These are phyloP conservation scores for Danio tinwini DNA, from an alignment of 2,797 vertebrate species.

Conservation along the genomic window DNA sequence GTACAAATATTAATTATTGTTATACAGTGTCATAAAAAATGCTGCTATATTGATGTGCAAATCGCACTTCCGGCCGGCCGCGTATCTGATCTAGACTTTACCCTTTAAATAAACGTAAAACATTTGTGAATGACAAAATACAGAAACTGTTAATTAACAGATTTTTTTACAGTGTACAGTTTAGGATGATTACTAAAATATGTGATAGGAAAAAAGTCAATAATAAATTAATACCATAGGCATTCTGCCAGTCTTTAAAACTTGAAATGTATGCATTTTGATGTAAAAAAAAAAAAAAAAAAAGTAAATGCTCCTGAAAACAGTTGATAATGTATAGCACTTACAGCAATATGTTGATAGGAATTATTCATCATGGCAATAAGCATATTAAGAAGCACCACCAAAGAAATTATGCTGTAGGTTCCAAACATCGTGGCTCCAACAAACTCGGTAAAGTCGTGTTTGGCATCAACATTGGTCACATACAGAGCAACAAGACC, in stretches of 20 bases:
- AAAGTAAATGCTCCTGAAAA: neutral
- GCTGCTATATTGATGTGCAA: too few species aligned
- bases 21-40: too few species aligned
- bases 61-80: too few species aligned
- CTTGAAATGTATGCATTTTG: neutral
- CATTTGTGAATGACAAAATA: too few species aligned
- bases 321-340: slow-evolving; percentile 46
- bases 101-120: too few species aligned
- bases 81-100: too few species aligned
- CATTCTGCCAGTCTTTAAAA: too few species aligned
- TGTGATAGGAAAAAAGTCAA: neutral
- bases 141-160: too few species aligned
- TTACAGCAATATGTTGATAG: slow-evolving; percentile 97
- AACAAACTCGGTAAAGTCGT: slow-evolving; percentile 96
- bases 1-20: too few species aligned
- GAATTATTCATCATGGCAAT: slow-evolving; percentile 99
- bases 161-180: too few species aligned
- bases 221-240: too few species aligned
- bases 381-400: slow-evolving; percentile 98
- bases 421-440: slow-evolving; percentile 99
- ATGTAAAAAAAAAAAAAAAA: neutral
- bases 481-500: slow-evolving; percentile 96
- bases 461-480: slow-evolving; percentile 92
- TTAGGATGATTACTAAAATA: too few species aligned
- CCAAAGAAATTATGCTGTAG: slow-evolving; percentile 97